Evolutionary conservation across 1,140 invertebrate genomes (phyloP), one percentile per base, ranked within the genome.

Genomic region (Cardiocondyla obscurior): DNA sequence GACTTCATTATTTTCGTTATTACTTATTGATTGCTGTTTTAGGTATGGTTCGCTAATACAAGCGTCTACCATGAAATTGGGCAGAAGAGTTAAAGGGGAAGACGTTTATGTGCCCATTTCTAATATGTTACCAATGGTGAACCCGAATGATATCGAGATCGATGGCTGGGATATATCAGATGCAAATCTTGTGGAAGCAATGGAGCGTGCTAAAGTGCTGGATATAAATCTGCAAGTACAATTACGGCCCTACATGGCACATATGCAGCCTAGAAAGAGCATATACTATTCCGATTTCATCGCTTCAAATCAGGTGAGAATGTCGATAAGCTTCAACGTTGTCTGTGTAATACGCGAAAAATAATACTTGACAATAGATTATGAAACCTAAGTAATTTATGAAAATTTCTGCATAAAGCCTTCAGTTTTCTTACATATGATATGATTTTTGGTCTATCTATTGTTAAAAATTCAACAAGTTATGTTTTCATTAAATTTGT

Each of bases 81-180:
- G 98, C 0, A 95, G 96, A 62, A 93, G 99, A 12, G 98, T 98
- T 0, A 95, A 94, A 28, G 95, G 95, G 74, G 94, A 95, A 81
- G 97, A 98, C 90, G 95, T 98, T 0, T 97, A 96, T 93, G 95
- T 98, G 8, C 98, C 98, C 0, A 96, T 99, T 94, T 96, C 96
- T 36, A 95, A 96, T 58, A 89, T 99, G 58, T 91, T 99, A 10
- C 99, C 99, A 0, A 98, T 99, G 96, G 96, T 99, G 0, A 93
- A 98, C 91, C 98, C 98, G 0, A 95, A 99, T 93, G 96, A 99
- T 89, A 95, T 99, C 55, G 95, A 97, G 30, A 94, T 99, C 73
- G 98, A 99, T 91, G 99, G 98, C 0, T 99, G 99, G 99, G 99
- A 99, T 92, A 99, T 99, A 85, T 99, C 97, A 16, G 94, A 95